Base-by-base conservation (phyloP, 2,888 invertebrate genomes). In the Drosophila silvestris region DNA sequence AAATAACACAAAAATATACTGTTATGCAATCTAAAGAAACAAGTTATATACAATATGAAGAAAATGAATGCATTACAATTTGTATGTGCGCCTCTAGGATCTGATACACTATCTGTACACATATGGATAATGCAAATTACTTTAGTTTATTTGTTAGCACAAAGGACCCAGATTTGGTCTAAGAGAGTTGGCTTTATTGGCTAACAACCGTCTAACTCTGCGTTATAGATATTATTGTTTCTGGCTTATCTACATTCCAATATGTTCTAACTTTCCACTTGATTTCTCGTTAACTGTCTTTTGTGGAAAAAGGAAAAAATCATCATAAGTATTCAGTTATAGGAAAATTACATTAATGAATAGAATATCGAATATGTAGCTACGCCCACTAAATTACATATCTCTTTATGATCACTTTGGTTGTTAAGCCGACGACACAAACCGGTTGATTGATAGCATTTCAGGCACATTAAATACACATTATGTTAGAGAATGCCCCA, bases 401-500 rank as follows among this genome's bases (percentile, higher is more conserved):
- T 37, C 50, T 53, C 12, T 37, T 44, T 26, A 57, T 50, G 37
- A 26, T 22, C 37, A 50, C 39, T 33, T 57, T 14, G 52, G 50
- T 37, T 35, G 10, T 19, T 50, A 14, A 32, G 59, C 6, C 28
- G 30, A 26, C 33, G 53, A 37, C 47, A 53, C 47, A 60, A 78
- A 83, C 81, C 81, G 74, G 81, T 83, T 81, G 66, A 83, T 77
- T 77, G 65, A 81, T 66, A 57, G 63, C 63, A 72, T 57, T 65
- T 39, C 62, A 57, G 54, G 61, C 28, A 74, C 51, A 78, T 78
- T 81, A 72, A 81, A 67, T 64, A 39, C 33, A 66, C 74, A 82
- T 80, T 77, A 68, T 51, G 54, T 65, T 47, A 35, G 39, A 79
- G 77, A 80, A 81, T 74, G 72, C 72, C 65, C 41, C 70, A 81